Evolutionary conservation across 2,888 invertebrate genomes (phyloP), one percentile per base, ranked within the genome.

Genomic region (Chironomus tentans): DNA sequence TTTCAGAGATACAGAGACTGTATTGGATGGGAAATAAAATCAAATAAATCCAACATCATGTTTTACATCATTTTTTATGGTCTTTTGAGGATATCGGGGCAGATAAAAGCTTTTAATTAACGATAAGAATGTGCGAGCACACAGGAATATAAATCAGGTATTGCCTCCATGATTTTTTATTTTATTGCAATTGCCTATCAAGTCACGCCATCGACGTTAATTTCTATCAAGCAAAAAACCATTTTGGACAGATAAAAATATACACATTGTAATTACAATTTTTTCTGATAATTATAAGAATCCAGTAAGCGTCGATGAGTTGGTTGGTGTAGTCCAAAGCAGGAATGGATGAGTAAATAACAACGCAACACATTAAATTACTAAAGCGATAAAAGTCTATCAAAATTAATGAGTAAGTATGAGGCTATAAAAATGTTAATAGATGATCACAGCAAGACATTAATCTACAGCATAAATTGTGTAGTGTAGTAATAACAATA

Each of bases 401-500:
- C 72, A 72, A 72, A 72, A 50, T 72, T 24, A 72, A 72, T 61
- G 61, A 62, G 28, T 24, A 18, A 48, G 47, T 47, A 21, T 5
- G 21, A n/a, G 46, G 28, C 24, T 56, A 71, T 71, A 71, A 71
- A 71, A 71, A 71, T 56, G 71, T 48, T 71, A 71, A 71, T 71
- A 21, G 56, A 56, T 56, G 56, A 56, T 56, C 56, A 15, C 56
- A 56, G 18, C 15, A 56, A 56, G 15, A 15, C n/a, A 56, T 56
- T 38, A 18, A 56, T 56, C 15, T 15, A 56, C n/a, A 56, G 56
- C 56, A 56, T 56, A 56, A 56, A 56, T 56, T 56, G 56, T 38
- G 38, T 56, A 56, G 56, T 56, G 56, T 5, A 18, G 56, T 15
- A 18, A 18, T n/a, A 50, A 15, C 50, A 50, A 50, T 50, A 38